phyloP scores from a whole-genome alignment of 2,888 invertebrate species.

The Thyatira batis region DNA sequence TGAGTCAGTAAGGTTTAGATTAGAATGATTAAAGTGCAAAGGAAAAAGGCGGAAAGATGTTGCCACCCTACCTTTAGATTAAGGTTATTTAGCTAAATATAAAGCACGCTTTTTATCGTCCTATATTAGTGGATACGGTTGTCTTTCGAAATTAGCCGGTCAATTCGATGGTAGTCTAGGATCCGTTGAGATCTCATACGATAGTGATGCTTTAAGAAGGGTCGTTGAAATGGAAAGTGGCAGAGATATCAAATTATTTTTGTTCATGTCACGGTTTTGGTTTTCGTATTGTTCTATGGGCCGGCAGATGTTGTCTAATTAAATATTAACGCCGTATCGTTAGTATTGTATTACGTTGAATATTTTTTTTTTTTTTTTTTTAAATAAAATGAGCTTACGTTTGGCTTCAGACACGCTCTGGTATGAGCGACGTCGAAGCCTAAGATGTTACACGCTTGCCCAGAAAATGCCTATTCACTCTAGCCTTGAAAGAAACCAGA shows the following conservation, averaged over 20 bases:
- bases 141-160: constrained; percentile 70
- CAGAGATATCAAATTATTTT: constrained; percentile 38
- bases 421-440: no score
- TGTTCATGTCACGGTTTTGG: constrained; percentile 50
- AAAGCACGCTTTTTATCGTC: constrained; percentile 64
- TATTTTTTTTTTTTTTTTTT: no score
- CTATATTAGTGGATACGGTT: constrained; percentile 77
- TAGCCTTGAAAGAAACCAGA: no score
- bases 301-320: constrained; percentile 21
- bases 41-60: constrained; percentile 62
- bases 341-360: not conserved
- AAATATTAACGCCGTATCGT: constrained; percentile 3
- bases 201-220: constrained; percentile 8
- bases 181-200: constrained; percentile 58
- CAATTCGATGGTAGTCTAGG: constrained; percentile 47
- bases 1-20: constrained; percentile 3
- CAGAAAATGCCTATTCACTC: no score
- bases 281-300: constrained; percentile 19
- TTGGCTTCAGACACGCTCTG: no score
- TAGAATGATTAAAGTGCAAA: not conserved
- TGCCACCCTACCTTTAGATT: constrained; percentile 72
- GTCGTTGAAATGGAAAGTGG: constrained; percentile 30
- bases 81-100: constrained; percentile 73
- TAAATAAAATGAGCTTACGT: no score
- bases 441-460: no score